phyloP scores from a whole-genome alignment of 1,140 invertebrate genomes.

The Anastatus disparis region DNA sequence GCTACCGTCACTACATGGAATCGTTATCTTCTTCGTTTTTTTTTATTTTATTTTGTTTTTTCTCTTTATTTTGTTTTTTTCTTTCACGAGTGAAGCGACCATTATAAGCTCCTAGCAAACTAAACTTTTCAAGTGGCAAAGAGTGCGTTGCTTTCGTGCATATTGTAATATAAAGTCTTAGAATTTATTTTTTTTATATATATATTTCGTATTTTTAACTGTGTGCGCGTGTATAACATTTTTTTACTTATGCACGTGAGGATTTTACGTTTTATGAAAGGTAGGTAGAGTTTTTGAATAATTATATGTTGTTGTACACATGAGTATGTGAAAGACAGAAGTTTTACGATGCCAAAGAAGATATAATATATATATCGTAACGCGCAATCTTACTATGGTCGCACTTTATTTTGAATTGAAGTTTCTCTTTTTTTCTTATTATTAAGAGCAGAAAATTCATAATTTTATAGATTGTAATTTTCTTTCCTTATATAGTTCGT shows the following conservation, averaged over 20 bases:
- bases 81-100: no score
- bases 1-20: conserved; percentile 58
- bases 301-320: conserved; percentile 4
- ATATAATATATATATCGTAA: conserved; percentile 3
- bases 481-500: no score
- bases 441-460: background rate
- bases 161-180: background rate
- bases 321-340: no score
- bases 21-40: no score
- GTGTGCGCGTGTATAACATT: conserved; percentile 15
- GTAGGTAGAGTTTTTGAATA: conserved; percentile 22
- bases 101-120: no score
- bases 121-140: no score
- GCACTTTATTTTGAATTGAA: conserved; percentile 6
- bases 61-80: no score
- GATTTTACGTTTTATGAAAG: background rate
- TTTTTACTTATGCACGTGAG: conserved; percentile 1
- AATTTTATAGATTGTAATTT: no score
- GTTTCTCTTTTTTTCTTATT: no score
- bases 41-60: no score
- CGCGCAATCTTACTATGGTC: background rate
- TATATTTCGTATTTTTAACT: background rate
- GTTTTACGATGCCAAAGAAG: conserved; percentile 18
- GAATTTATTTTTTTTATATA: conserved; percentile 27
- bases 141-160: no score